phyloP scores from a whole-genome alignment of 2,113 vertebrate species.

The Drymodes brunneopygia region DNA sequence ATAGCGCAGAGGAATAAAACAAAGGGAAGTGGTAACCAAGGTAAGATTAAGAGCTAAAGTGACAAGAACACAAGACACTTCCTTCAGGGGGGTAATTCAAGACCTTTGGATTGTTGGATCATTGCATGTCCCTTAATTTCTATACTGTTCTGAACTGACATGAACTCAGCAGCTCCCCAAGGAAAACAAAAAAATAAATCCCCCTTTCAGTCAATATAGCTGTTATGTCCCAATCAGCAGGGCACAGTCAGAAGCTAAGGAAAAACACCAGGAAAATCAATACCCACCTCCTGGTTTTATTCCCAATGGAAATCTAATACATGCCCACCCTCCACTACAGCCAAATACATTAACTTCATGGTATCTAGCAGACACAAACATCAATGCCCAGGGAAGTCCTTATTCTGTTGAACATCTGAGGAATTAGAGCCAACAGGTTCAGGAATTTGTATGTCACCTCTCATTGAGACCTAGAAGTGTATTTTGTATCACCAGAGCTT shows the following conservation, averaged over 20 bases:
- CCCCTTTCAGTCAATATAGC: background rate
- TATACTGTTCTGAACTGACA: background rate
- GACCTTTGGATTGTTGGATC: background rate
- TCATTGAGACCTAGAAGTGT: background rate
- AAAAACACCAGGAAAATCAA: slow-evolving; percentile 11
- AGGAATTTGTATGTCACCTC: background rate
- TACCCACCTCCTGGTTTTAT: slow-evolving; percentile 15
- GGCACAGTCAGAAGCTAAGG: background rate
- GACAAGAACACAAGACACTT: background rate
- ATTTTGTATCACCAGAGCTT: background rate
- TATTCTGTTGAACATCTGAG: background rate
- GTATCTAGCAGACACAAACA: background rate
- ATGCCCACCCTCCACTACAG: background rate
- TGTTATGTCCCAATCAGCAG: background rate
- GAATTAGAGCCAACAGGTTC: background rate
- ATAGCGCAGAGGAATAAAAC: background rate
- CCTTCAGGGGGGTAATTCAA: background rate
- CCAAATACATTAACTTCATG: background rate
- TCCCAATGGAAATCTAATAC: background rate
- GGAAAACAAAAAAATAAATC: background rate
- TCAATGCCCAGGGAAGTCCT: background rate
- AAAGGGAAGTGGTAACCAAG: background rate
- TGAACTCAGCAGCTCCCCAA: background rate
- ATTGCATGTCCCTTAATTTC: background rate
- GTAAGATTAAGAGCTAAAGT: background rate